Percentiles rank a stretch among this genome's conserved stretches.
Evolutionary conservation across 2,797 vertebrate genomes (phyloP).

Genomic region (Clarias laeviceps): DNA sequence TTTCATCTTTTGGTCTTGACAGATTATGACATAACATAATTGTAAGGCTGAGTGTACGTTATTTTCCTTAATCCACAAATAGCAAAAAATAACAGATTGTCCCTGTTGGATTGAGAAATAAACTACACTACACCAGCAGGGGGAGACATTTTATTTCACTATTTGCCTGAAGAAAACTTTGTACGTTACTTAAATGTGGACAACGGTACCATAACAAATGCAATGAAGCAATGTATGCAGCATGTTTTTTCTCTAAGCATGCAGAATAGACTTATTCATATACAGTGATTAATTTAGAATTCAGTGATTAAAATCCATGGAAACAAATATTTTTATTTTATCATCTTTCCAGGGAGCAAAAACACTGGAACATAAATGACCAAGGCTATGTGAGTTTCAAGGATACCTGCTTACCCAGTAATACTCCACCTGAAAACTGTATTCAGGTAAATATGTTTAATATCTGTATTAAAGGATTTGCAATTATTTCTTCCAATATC

Average conservation of each 20-base stretch:
- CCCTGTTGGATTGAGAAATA: background rate
- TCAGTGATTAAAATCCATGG: background rate
- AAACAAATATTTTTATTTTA: background rate
- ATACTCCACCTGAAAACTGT: slow-evolving; percentile 43
- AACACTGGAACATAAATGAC: slow-evolving; percentile 48
- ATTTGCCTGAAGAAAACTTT: too few relatives aligned
- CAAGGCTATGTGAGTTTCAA: slow-evolving; percentile 58
- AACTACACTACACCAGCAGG: background rate
- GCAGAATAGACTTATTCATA: background rate
- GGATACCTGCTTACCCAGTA: slow-evolving; percentile 35
- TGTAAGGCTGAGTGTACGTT: background rate
- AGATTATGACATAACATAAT: background rate
- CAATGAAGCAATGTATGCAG: background rate
- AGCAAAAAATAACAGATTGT: background rate
- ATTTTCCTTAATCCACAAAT: background rate
- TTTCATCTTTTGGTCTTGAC: too few relatives aligned
- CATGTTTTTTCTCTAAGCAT: background rate
- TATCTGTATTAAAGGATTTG: too few relatives aligned
- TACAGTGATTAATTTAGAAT: background rate
- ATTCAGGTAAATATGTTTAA: slow-evolving; percentile 58
- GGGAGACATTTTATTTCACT: background rate
- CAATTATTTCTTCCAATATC: background rate
- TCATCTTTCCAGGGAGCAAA: slow-evolving; percentile 44
- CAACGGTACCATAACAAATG: background rate
- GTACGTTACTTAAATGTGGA: background rate